Evolutionary conservation across 2,113 vertebrate species (phyloP), one percentile per base, ranked within the genome.

Genomic region (Athene cunicularia): DNA sequence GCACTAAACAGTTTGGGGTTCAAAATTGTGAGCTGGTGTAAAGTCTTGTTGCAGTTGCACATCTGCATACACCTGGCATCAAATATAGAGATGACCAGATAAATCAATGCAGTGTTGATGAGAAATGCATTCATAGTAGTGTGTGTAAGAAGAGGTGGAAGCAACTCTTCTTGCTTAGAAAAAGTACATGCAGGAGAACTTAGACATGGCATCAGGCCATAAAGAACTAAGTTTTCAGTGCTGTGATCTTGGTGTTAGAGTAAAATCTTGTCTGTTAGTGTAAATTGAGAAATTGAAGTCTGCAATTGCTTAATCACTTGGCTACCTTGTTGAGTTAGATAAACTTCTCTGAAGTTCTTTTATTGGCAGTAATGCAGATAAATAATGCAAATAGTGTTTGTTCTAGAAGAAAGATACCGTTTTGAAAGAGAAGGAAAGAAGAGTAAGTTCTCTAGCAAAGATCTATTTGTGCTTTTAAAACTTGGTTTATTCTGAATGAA

Each of bases 401-500:
- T 93, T 91, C 80, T 64, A 56, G 52, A 87, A 89, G 86, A 77
- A 90, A 64, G 52, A 56, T 81, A 77, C 16, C 16, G 21, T 79
- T 94, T 47, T 75, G 77, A 94, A 89, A 91, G 86, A 64, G 53
- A 80, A 91, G 35, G 62, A 53, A 80, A 79, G 39, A 68, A 76
- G 43, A 67, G 13, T 63, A 66, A 63, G 35, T 75, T 85, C 45
- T 91, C 23, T 50, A 85, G 43, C 72, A 64, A 50, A 67, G 73
- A 52, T 85, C 59, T 88, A 14, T 75, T 85, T 91, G 62, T 95
- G 32, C 67, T 95, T 89, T 94, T 85, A 75, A 93, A 68, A 72
- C 37, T 58, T 91, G 84, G 88, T 90, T 80, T 91, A 88, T 95
- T 95, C 85, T 41, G 49, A 94, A 87, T 93, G 83, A 89, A 95